A percentile compares a stretch with the other conserved stretches of the same genome.
Evolutionary conservation across 2,113 vertebrate species (phyloP).

Genomic region (Ancistrus triradiatus): DNA sequence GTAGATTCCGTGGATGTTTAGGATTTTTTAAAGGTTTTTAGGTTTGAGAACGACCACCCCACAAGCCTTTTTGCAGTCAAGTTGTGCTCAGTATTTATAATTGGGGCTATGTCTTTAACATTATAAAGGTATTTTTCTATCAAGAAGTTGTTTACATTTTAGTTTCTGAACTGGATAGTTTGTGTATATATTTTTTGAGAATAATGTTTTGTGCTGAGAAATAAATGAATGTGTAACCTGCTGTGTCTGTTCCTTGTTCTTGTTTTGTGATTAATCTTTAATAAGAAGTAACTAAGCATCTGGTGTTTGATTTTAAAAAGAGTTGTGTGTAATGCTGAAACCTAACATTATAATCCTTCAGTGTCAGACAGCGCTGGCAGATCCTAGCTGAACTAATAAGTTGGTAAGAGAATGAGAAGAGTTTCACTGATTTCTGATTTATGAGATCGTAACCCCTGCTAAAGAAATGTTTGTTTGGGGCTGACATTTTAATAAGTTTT

Average conservation of each 20-base stretch:
- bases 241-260: background rate
- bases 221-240: constrained; percentile 21
- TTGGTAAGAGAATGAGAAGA: too few species aligned
- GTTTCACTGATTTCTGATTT: too few species aligned
- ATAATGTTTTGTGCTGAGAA: constrained; percentile 10
- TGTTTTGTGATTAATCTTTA: background rate
- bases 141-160: background rate
- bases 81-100: too few species aligned
- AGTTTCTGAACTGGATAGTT: background rate
- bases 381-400: constrained; percentile 16
- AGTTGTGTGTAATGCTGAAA: background rate
- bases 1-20: too few species aligned
- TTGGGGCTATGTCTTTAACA: too few species aligned
- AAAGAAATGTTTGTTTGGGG: too few species aligned
- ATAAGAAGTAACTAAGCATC: constrained; percentile 1
- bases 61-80: too few species aligned
- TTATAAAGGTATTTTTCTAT: too few species aligned
- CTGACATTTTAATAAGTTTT: too few species aligned
- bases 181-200: constrained; percentile 20
- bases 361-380: background rate
- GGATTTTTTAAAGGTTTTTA: too few species aligned
- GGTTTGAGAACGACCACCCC: too few species aligned
- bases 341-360: background rate
- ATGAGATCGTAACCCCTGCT: too few species aligned
- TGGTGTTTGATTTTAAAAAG: background rate